These are phyloP conservation scores for Nymphalis io DNA, from an alignment of 1,140 invertebrate genomes.

Conservation along the genomic window DNA sequence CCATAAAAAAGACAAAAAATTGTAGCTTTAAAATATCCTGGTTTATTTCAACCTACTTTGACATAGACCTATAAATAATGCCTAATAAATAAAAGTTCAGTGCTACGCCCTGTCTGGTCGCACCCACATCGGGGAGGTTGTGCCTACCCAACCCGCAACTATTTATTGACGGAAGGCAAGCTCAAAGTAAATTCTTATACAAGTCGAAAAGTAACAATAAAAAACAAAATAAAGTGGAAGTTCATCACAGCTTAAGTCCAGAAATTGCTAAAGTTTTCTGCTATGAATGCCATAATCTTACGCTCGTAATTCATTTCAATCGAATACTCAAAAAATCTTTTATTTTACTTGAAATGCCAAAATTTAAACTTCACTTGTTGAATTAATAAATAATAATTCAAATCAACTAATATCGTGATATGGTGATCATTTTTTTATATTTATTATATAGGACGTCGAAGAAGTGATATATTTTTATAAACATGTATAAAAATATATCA, in stretches of 20 bases:
- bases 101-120: constrained; percentile 39
- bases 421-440: no score
- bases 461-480: no score
- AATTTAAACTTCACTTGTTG: neutral
- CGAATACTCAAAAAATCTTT: neutral
- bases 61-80: constrained; percentile 20
- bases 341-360: neutral
- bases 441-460: no score
- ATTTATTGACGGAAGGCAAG: constrained; percentile 26
- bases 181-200: constrained; percentile 8
- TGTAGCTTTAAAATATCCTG: no score
- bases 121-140: constrained; percentile 27
- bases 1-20: no score
- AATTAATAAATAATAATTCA: neutral
- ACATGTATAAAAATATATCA: no score
- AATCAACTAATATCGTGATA: no score
- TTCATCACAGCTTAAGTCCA: neutral
- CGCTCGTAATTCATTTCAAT: neutral
- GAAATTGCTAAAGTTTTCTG: neutral
- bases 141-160: constrained; percentile 17
- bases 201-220: neutral
- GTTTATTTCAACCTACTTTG: constrained; percentile 13
- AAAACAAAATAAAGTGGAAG: neutral
- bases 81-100: constrained; percentile 35
- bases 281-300: neutral